Base-by-base conservation (phyloP, 2,888 invertebrate species). In the Phyto melanocephala region DNA sequence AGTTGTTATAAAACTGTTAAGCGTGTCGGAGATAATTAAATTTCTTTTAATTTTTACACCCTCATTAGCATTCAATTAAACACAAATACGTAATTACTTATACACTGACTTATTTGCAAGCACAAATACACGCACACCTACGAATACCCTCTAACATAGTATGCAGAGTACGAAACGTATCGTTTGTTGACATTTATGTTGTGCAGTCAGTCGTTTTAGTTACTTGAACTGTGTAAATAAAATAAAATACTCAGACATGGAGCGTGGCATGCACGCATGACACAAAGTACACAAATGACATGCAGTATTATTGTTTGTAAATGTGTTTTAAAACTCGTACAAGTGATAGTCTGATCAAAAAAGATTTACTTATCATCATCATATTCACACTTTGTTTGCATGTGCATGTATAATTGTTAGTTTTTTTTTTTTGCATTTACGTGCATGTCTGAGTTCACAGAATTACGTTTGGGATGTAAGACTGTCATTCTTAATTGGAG, bases 41-140 rank as follows among this genome's bases (percentile, higher is more conserved):
- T 63, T 45, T 63, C 28, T 47, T 63, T 63, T 13, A 15, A 47
- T 52, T 52, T 68, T 68, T 13, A 68, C 68, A 68, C 68, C 28
- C 24, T 54, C 54, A 68, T 68, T 62, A 45, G 28, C 54, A 68
- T 68, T 40, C 40, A 54, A 68, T 68, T 54, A 40, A 15, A 54
- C 68, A 15, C 40, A 17, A 45, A 42, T 20, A 45, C 60, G 6
- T 6, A 28, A 28, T 6, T 28, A 28, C 28, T 28, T 28, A 28
- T 6, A 28, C 28, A 28, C 6, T 28, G 3, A 5, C 4, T 6
- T 28, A 5, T 28, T 28, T 28, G 28, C 28, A 42, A 20, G 15
- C 28, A 15, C 6, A 0, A 10, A 4, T 10, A 33, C 10, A 13
- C 3, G 4, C 17, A 35, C 6, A 5, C 28, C 6, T 28, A 28